Evolutionary conservation across 2,888 invertebrate genomes (phyloP).

Genomic region (Apamea anceps): DNA sequence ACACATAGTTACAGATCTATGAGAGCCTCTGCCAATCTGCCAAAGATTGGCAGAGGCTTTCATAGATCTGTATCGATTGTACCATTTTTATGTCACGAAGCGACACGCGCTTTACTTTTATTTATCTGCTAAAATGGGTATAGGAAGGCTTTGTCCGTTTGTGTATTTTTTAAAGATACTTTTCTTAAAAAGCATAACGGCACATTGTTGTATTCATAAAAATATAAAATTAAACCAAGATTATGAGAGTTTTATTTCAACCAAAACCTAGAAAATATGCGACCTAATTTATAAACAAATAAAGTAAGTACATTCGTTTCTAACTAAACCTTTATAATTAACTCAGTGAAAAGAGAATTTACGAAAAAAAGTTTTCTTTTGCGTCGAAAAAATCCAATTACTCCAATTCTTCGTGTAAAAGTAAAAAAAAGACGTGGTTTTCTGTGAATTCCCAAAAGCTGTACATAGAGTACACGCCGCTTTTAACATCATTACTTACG

Average conservation of each 20-base stretch:
- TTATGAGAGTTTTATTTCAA: not conserved
- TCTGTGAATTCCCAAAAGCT: constrained; percentile 15
- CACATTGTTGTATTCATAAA: not conserved
- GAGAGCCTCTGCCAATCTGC: no score
- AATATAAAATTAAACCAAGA: not conserved
- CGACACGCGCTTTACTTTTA: no score
- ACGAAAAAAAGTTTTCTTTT: constrained; percentile 37
- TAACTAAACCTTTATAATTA: constrained; percentile 37
- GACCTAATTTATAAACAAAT: constrained; percentile 13
- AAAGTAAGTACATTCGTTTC: constrained; percentile 9
- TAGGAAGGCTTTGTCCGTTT: no score
- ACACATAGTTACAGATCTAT: no score
- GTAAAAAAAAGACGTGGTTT: constrained; percentile 30
- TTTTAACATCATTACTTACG: constrained; percentile 24
- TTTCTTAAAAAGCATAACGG: not conserved
- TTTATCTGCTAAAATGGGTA: no score
- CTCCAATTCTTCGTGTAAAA: constrained; percentile 19
- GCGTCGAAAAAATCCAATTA: constrained; percentile 46
- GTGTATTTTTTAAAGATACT: no score
- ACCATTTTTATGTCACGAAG: no score
- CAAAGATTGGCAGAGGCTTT: no score
- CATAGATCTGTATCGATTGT: no score
- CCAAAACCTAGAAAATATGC: not conserved
- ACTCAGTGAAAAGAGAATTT: constrained; percentile 40
- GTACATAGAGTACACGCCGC: not conserved